Conservation (phyloP, 2,888 invertebrate species). For the Blera fallax region DNA sequence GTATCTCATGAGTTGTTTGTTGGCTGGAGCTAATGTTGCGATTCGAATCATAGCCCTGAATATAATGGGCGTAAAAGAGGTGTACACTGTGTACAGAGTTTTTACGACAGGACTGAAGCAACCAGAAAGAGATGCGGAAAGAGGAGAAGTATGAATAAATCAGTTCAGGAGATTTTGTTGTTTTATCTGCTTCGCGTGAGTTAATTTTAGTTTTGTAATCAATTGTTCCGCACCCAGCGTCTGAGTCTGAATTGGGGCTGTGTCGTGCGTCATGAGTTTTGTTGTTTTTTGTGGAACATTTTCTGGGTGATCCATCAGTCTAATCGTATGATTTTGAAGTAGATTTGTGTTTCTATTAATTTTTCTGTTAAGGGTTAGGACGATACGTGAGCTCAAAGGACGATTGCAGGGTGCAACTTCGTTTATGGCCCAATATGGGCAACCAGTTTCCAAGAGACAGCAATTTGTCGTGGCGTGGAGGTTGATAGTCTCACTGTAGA, state of each 20-base stretch:
- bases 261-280: constrained; percentile 5
- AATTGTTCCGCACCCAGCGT: constrained; percentile 13
- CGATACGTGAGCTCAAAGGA: too few species aligned
- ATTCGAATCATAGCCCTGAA: constrained; percentile 21
- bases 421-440: too few species aligned
- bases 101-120: background rate
- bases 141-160: background rate
- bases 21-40: constrained; percentile 1
- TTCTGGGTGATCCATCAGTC: background rate
- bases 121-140: background rate
- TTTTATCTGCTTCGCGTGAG: background rate
- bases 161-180: background rate
- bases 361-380: too few species aligned
- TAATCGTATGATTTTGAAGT: background rate
- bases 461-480: too few species aligned
- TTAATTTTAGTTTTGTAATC: background rate
- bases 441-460: too few species aligned
- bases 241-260: background rate
- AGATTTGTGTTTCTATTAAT: too few species aligned
- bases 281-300: background rate
- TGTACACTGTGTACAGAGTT: background rate
- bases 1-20: background rate
- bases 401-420: too few species aligned
- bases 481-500: too few species aligned
- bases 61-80: constrained; percentile 36